Conservation (phyloP, 2,113 vertebrate genomes). For the Pyrgilauda ruficollis region DNA sequence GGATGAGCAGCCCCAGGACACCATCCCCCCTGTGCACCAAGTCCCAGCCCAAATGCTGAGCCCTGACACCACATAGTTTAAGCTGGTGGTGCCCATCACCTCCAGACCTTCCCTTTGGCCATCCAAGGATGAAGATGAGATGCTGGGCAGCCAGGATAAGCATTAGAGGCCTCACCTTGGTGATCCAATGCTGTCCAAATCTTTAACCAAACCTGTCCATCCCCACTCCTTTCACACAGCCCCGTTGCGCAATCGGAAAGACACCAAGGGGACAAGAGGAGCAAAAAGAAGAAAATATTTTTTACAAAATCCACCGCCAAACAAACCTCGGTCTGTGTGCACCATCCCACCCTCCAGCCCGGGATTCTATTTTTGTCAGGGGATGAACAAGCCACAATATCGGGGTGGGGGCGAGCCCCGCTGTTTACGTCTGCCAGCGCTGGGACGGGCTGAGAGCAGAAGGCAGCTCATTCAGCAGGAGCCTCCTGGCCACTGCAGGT, state of each 20-base stretch:
- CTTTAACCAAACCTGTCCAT: background rate
- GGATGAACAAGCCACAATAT: slow-evolving; percentile 44
- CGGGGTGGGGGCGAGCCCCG: background rate
- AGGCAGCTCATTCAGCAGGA: slow-evolving; percentile 55
- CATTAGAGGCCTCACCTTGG: background rate
- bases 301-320: background rate
- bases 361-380: slow-evolving; percentile 68
- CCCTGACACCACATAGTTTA: background rate
- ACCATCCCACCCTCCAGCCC: background rate
- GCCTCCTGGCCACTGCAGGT: slow-evolving; percentile 29
- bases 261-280: slow-evolving; percentile 23
- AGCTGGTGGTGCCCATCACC: background rate
- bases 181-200: accelerated
- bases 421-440: slow-evolving; percentile 68
- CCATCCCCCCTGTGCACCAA: background rate
- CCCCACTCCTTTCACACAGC: background rate
- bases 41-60: background rate
- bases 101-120: background rate
- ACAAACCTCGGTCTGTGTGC: slow-evolving; percentile 52
- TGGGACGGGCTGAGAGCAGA: slow-evolving; percentile 57
- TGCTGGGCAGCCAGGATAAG: background rate
- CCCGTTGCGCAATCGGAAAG: slow-evolving; percentile 44
- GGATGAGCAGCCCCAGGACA: background rate
- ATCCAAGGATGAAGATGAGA: background rate
- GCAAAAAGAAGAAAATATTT: slow-evolving; percentile 5